Conservation (phyloP, 1,140 invertebrate genomes). For the Acromyrmex heyeri region DNA sequence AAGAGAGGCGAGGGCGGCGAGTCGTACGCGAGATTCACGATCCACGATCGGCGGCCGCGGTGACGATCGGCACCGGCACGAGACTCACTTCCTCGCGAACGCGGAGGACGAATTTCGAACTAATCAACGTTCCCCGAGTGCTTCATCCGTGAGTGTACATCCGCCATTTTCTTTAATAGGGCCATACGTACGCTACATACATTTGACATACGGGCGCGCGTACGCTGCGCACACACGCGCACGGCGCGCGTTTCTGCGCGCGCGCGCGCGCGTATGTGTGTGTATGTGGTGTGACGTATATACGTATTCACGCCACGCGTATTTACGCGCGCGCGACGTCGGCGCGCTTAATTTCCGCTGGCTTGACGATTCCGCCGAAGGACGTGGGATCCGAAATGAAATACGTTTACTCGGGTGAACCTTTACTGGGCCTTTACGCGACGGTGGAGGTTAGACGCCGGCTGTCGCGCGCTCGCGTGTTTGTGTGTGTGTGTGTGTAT, state of each 20-base stretch:
- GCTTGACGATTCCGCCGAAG: neutral
- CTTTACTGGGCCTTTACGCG: neutral
- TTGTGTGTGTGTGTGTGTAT: neutral
- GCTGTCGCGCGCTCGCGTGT: neutral
- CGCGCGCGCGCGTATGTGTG: too few species aligned
- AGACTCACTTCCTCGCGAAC: conserved; percentile 1
- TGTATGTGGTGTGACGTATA: neutral
- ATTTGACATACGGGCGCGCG: conserved; percentile 50
- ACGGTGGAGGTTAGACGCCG: conserved; percentile 45
- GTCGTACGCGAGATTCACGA: neutral
- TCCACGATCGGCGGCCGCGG: neutral
- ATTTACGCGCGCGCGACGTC: neutral
- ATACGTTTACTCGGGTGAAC: neutral
- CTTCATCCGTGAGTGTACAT: conserved; percentile 78
- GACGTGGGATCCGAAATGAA: neutral
- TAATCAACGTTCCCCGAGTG: conserved; percentile 77
- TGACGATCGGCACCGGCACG: neutral
- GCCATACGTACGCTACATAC: conserved; percentile 68
- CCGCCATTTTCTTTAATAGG: conserved; percentile 84
- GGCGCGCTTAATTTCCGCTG: neutral
- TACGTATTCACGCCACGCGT: too few species aligned
- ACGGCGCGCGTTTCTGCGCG: neutral
- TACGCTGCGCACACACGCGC: neutral
- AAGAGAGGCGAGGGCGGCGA: neutral
- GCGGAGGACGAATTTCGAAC: conserved; percentile 62